Percentiles rank a stretch among this genome's conserved stretches.
Conservation (phyloP, 1,140 invertebrate genomes). For the Drosophila mayri region DNA sequence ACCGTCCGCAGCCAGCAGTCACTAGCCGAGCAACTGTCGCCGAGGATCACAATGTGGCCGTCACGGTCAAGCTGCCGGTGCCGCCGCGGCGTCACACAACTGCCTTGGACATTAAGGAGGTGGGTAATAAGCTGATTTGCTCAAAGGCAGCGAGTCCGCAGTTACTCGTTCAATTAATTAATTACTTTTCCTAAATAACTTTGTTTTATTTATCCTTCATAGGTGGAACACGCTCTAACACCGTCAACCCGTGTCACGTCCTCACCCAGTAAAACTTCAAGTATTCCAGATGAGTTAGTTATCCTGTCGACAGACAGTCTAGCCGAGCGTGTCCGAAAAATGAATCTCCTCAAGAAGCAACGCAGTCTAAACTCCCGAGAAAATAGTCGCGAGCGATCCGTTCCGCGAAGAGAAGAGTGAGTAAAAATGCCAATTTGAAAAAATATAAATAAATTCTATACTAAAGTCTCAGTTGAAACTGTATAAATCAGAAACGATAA, state of each 20-base stretch:
- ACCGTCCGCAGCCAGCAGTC: conserved; percentile 15
- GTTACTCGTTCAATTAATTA: no score
- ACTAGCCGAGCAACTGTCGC: conserved; percentile 25
- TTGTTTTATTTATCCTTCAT: neutral
- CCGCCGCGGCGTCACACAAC: conserved; percentile 87
- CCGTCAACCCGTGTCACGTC: conserved; percentile 85
- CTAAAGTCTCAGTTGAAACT: neutral
- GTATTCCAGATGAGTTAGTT: conserved; percentile 85
- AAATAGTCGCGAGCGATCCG: conserved; percentile 85
- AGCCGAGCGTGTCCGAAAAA: conserved; percentile 87
- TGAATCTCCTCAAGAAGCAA: conserved; percentile 87
- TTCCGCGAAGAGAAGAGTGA: conserved; percentile 72
- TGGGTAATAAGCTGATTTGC: conserved; percentile 51
- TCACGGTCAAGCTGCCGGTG: conserved; percentile 88
- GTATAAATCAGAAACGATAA: no score
- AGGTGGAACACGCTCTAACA: conserved; percentile 72
- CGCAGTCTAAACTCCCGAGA: conserved; percentile 86
- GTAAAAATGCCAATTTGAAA: neutral
- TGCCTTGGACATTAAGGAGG: conserved; percentile 86
- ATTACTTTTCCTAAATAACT: no score
- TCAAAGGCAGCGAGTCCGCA: neutral
- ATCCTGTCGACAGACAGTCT: conserved; percentile 87
- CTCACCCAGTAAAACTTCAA: conserved; percentile 81
- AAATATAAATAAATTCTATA: neutral
- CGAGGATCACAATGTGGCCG: conserved; percentile 84